Base-by-base conservation (phyloP, 2,888 invertebrate species). In the Drosophila melanosoma region DNA sequence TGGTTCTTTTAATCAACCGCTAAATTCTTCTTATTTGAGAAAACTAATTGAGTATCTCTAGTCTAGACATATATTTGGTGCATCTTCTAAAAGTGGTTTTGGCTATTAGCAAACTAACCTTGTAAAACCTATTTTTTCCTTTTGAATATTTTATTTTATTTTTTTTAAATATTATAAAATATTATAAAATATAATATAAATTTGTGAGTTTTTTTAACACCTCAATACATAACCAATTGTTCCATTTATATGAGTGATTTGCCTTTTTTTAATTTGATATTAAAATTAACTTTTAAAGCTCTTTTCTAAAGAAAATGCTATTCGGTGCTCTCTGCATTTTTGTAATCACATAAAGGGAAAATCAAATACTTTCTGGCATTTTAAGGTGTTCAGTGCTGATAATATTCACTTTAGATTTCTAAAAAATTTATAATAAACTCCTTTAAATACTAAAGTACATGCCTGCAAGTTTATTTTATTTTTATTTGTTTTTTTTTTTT, bases 101-200 rank as follows among this genome's bases (percentile, higher is more conserved):
- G 54, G 61, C 62, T 53, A 62, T 78, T 77, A 78, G 60, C 20
- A 63, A 74, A 77, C 74, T 79, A 54, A 35, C 29, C 17, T 32
- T 63, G 61, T 17, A 35, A 35, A 23, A 10, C 15, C 3, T 53
- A 26, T 33, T 53, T 52, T 53, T 3, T 35, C 20, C 20, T n/a
- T n/a, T 4, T n/a, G 40, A n/a, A 10, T 35, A 5, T 5, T 40
- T n/a, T 40, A 5, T n/a, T 10, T 11, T 5, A 2, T 20, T 52
- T 52, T 52, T 12, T 12, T 32, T 52, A 33, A 12, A 36, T 26
- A 6, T 15, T 23, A 17, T 12, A 12, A 7, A 45, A 12, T 20
- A n/a, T n/a, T n/a, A n/a, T n/a, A n/a, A n/a, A n/a, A n/a, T n/a
- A n/a, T n/a, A n/a, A n/a, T n/a, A n/a, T n/a, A 7, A 45, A 12